A percentile compares a stretch with the other conserved stretches of the same genome.
phyloP scores from a whole-genome alignment of 2,113 vertebrate species.

The Steatornis caripensis region DNA sequence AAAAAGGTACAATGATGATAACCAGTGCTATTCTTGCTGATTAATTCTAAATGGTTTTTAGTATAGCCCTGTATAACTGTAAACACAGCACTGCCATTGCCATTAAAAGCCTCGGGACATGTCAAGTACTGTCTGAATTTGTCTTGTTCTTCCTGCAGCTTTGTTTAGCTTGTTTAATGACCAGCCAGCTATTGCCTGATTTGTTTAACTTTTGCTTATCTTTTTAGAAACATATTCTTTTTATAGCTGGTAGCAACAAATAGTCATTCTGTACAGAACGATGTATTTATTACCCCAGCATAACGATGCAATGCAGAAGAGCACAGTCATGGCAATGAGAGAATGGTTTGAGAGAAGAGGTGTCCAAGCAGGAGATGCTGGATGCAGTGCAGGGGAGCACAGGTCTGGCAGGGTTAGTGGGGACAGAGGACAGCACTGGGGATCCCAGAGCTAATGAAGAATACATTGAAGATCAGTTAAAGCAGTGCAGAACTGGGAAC shows the following conservation, averaged over 20 bases:
- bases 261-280: background rate
- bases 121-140: background rate
- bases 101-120: background rate
- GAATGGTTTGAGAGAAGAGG: background rate
- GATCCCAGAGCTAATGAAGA: background rate
- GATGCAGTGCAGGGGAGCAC: background rate
- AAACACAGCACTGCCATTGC: background rate
- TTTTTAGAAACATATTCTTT: background rate
- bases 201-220: background rate
- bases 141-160: background rate
- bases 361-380: background rate
- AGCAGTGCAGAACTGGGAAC: background rate
- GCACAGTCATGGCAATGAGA: background rate
- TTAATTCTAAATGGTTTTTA: background rate
- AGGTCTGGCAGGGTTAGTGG: background rate
- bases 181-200: background rate
- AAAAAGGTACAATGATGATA: rapidly evolving
- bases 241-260: background rate
- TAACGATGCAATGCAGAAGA: rapidly evolving
- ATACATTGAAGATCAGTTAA: background rate
- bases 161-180: background rate
- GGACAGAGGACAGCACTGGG: background rate
- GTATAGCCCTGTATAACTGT: background rate
- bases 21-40: background rate
- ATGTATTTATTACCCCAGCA: rapidly evolving